These are phyloP conservation scores for Amiota communis DNA, from an alignment of 2,888 invertebrate genomes.

Conservation along the genomic window DNA sequence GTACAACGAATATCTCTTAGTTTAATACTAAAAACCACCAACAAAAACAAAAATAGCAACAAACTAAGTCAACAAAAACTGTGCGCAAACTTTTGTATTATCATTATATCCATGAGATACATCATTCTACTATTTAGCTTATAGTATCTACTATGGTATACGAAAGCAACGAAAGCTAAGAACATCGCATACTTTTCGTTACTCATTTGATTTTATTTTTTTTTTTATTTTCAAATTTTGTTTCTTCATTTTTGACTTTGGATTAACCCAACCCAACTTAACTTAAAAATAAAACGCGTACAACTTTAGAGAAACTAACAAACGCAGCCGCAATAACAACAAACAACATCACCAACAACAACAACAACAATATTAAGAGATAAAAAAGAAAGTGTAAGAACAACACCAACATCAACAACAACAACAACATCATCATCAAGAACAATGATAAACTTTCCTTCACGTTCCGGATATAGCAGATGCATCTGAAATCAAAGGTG, in stretches of 20 bases:
- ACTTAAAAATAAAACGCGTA: slow-evolving; percentile 14
- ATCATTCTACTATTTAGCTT: too few species aligned
- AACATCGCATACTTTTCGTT: too few species aligned
- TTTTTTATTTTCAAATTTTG: background rate
- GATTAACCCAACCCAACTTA: slow-evolving; percentile 2
- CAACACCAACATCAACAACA: slow-evolving; percentile 1
- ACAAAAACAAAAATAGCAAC: slow-evolving; percentile 9
- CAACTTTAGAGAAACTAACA: background rate
- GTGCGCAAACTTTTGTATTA: background rate
- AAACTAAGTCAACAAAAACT: background rate
- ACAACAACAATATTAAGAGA: slow-evolving; percentile 1
- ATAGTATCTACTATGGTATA: too few species aligned
- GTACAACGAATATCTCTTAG: slow-evolving; percentile 4
- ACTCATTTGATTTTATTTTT: too few species aligned
- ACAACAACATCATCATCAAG: background rate
- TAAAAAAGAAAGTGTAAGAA: background rate
- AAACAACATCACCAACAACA: background rate
- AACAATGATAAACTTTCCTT: background rate
- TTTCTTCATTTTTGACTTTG: slow-evolving; percentile 19
- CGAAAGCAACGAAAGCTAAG: too few species aligned
- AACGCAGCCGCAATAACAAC: slow-evolving; percentile 1
- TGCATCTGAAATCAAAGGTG: slow-evolving; percentile 46
- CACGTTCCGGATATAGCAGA: slow-evolving; percentile 32
- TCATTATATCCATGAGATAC: too few species aligned
- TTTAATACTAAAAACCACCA: slow-evolving; percentile 8